Evolutionary conservation across 2,797 vertebrate genomes (phyloP).

Genomic region (Pangasius sanitwongsei): DNA sequence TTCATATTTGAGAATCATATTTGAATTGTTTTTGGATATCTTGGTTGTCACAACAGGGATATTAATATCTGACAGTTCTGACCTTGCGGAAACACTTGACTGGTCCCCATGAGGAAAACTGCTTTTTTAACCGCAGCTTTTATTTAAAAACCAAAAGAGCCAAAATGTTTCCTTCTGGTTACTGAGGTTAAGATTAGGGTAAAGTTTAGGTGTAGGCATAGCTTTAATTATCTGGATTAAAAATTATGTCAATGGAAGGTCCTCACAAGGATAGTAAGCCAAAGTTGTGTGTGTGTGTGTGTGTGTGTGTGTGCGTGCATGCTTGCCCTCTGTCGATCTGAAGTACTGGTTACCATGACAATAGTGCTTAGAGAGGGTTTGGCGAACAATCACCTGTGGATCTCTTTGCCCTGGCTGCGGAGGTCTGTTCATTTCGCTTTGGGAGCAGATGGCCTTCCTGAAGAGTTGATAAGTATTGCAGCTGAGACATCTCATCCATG

Average conservation of each 20-base stretch:
- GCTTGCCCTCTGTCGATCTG: constrained; percentile 58
- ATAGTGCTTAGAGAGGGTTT: constrained; percentile 63
- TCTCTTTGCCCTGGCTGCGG: constrained; percentile 50
- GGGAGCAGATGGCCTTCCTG: constrained; percentile 51
- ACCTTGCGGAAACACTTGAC: not conserved
- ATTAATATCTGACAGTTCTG: not conserved
- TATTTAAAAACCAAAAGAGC: not conserved
- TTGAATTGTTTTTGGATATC: not conserved
- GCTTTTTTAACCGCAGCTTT: not conserved
- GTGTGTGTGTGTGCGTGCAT: constrained; percentile 7
- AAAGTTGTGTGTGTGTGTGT: not conserved
- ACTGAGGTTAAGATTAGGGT: not conserved
- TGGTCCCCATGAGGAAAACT: not conserved
- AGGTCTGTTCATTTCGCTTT: constrained; percentile 63
- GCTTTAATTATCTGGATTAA: not conserved
- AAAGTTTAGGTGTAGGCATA: not conserved
- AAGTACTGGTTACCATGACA: constrained; percentile 78
- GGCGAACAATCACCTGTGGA: constrained; percentile 67
- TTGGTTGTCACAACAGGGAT: not conserved
- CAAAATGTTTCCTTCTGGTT: not conserved
- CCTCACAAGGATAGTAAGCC: constrained; percentile 1
- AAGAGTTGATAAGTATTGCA: constrained; percentile 41
- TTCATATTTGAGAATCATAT: not conserved
- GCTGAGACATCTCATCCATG: constrained; percentile 8
- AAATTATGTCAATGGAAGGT: constrained; percentile 4